Evolutionary conservation across 2,888 invertebrate genomes (phyloP), one percentile per base, ranked within the genome.

Genomic region (Copidosoma aretas): DNA sequence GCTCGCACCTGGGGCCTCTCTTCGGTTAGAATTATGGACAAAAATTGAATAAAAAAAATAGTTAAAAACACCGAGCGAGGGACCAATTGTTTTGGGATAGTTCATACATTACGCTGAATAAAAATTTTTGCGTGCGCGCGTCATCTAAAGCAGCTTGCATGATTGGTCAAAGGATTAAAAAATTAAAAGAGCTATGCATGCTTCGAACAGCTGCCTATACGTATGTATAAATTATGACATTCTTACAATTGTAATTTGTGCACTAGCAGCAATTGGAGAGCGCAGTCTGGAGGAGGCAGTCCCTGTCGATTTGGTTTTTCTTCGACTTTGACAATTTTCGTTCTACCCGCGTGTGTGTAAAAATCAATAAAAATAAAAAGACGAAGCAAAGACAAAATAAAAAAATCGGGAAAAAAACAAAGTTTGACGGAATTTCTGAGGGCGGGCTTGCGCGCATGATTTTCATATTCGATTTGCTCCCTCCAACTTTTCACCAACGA

Each of bases 181-280:
- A 54, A 63, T 52, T 64, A 64, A 68, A 15, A 53, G 59, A 67
- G 24, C 52, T 43, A 56, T 54, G 25, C n/a, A n/a, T n/a, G n/a
- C n/a, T n/a, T n/a, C n/a, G n/a, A 57, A 54, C 21, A 61, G 64
- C 64, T 67, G 70, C 64, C 67, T 60, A 67, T 57, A 32, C 32
- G 32, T 32, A 32, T 32, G 54, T 56, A 54, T 39, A 51, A 67
- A 51, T 67, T 62, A 73, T 66, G 68, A 64, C 25, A 14, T 17
- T 24, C 54, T 43, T 67, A 73, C 58, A 70, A 32, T 58, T 62
- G 71, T 73, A 74, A 69, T 78, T 79, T 78, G 78, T 79, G 79
- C 79, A 75, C 67, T 72, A 75, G 74, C 78, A 79, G 77, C 75
- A 75, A 73, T 75, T 73, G 72, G 68, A 73, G 71, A 73, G 68